phyloP scores from a whole-genome alignment of 2,888 invertebrate genomes.

The Drosophila rubida region DNA sequence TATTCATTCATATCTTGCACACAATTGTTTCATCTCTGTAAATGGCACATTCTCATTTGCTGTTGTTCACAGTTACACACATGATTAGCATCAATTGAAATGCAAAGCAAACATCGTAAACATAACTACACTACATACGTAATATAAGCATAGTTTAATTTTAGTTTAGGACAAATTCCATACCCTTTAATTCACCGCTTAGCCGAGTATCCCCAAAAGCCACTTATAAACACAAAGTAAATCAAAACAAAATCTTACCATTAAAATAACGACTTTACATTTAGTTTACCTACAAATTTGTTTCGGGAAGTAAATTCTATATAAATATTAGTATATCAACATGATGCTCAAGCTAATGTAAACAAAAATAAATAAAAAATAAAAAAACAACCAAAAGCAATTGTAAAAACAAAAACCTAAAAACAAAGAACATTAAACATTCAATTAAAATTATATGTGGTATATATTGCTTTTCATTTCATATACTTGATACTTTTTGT shows the following conservation, averaged over 20 bases:
- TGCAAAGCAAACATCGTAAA: constrained; percentile 19
- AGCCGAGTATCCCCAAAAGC: constrained; percentile 35
- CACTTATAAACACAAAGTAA: neutral
- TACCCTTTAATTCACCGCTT: constrained; percentile 27
- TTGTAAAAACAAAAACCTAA: constrained; percentile 57
- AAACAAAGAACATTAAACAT: constrained; percentile 69
- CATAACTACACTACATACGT: constrained; percentile 53
- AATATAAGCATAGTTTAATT: constrained; percentile 69
- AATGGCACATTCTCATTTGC: constrained; percentile 25
- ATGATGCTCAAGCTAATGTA: constrained; percentile 56
- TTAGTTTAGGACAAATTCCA: constrained; percentile 72
- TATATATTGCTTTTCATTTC: constrained; percentile 49
- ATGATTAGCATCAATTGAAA: constrained; percentile 59
- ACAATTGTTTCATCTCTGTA: constrained; percentile 19
- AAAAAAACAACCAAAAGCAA: constrained; percentile 70
- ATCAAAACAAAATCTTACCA: constrained; percentile 2
- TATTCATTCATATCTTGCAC: constrained; percentile 3
- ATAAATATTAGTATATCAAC: constrained; percentile 30
- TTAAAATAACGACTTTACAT: constrained; percentile 23
- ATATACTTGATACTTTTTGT: neutral
- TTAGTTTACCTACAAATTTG: constrained; percentile 15
- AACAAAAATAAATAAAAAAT: constrained; percentile 23
- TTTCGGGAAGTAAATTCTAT: constrained; percentile 24
- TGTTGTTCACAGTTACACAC: constrained; percentile 3
- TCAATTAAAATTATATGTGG: constrained; percentile 50